phyloP scores from a whole-genome alignment of 1,140 invertebrate genomes.

The Hesperophylax magnus region DNA sequence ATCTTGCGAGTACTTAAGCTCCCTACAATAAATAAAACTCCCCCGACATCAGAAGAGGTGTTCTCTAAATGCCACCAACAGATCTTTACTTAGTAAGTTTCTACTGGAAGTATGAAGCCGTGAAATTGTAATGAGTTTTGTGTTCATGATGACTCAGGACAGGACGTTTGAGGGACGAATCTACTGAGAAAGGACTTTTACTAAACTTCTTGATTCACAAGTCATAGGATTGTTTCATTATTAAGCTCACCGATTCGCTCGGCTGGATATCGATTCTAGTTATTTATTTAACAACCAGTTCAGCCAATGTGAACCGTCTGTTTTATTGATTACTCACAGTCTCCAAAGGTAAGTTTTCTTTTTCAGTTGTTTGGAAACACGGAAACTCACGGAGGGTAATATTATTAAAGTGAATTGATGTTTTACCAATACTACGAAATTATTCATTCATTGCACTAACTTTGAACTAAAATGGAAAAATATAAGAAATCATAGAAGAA shows the following conservation, averaged over 20 bases:
- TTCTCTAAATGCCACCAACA: slow-evolving; percentile 5
- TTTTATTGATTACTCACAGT: slow-evolving; percentile 38
- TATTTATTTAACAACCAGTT: slow-evolving; percentile 44
- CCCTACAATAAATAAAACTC: slow-evolving; percentile 7
- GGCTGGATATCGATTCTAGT: slow-evolving; percentile 38
- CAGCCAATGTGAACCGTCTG: slow-evolving; percentile 37
- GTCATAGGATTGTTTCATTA: slow-evolving; percentile 30
- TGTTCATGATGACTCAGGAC: slow-evolving; percentile 41
- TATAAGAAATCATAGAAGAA: no score
- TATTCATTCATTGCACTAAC: no score
- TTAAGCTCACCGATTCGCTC: slow-evolving; percentile 28
- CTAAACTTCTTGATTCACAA: slow-evolving; percentile 40
- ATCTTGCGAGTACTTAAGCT: slow-evolving; percentile 11
- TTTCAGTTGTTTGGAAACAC: background rate
- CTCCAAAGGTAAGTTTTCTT: slow-evolving; percentile 9
- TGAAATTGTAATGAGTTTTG: slow-evolving; percentile 57
- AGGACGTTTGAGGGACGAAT: slow-evolving; percentile 19
- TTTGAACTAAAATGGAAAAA: no score
- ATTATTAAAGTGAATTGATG: no score
- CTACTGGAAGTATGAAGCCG: slow-evolving; percentile 48
- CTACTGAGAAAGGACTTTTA: slow-evolving; percentile 34
- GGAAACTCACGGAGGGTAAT: no score
- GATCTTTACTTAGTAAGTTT: slow-evolving; percentile 16
- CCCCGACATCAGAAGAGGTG: slow-evolving; percentile 11
- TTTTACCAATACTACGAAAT: no score